A percentile compares a stretch with the other conserved stretches of the same genome.
Evolutionary conservation across 2,113 vertebrate species (phyloP).

Genomic region (Triplophysa rosa): DNA sequence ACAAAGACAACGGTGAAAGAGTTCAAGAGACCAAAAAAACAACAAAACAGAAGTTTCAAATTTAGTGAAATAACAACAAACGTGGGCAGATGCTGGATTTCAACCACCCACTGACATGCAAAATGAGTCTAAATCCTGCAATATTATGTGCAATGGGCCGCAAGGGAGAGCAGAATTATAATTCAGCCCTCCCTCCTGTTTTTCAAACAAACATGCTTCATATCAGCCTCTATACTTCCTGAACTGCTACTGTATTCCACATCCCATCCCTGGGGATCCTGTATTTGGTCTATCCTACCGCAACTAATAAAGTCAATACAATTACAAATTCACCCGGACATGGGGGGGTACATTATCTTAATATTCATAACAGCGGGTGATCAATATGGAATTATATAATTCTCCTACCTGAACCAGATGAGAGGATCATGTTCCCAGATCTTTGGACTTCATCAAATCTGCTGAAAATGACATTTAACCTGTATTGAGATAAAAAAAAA

Average conservation of each 20-base stretch:
- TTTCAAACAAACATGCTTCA: conserved; percentile 2
- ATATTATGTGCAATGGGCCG: not conserved
- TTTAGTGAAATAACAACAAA: not conserved
- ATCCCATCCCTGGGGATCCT: not conserved
- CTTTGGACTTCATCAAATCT: conserved; percentile 98
- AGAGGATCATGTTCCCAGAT: conserved; percentile 94
- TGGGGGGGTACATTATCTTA: not conserved
- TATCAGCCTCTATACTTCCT: not conserved
- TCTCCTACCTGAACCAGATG: conserved; percentile 84
- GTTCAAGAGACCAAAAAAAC: not conserved
- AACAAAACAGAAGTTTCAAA: not conserved
- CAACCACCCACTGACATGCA: conserved; percentile 19
- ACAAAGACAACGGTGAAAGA: not conserved
- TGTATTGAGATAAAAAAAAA: conserved; percentile 57
- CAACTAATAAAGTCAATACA: not conserved
- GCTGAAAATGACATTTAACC: conserved; percentile 98
- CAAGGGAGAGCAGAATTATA: not conserved
- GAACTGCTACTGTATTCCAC: not conserved
- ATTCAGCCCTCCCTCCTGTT: not conserved
- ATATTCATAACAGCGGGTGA: too few species aligned
- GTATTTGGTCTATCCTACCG: not conserved
- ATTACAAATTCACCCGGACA: not conserved
- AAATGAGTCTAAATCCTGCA: conserved; percentile 8
- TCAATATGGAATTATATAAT: not conserved
- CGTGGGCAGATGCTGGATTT: conserved; percentile 9